Conservation (phyloP, 2,888 invertebrate species). For the Synanthedon formicaeformis region DNA sequence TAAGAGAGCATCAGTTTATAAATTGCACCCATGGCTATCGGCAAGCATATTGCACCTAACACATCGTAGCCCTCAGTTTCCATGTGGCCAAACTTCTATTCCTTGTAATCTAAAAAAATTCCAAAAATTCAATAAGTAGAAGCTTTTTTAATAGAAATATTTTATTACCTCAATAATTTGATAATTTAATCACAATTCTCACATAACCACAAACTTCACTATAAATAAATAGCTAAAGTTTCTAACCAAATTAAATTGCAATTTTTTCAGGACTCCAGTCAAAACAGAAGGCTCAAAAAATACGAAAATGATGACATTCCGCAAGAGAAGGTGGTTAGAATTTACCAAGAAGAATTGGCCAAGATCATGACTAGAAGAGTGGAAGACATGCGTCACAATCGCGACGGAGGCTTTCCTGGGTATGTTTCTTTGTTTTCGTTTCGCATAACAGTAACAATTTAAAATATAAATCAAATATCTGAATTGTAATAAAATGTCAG, state of each 20-base stretch:
- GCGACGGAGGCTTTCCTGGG: slow-evolving; percentile 85
- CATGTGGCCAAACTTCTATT: too few species aligned
- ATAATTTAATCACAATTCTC: too few species aligned
- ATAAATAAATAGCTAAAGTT: too few species aligned
- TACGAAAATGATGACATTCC: slow-evolving; percentile 95
- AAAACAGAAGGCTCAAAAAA: slow-evolving; percentile 83
- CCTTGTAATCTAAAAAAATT: too few species aligned
- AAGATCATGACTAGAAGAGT: slow-evolving; percentile 88
- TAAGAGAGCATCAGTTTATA: too few species aligned
- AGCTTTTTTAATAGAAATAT: too few species aligned
- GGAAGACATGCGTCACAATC: slow-evolving; percentile 79
- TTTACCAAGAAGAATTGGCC: slow-evolving; percentile 94
- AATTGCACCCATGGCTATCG: too few species aligned
- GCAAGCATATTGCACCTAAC: too few species aligned
- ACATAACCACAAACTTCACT: too few species aligned
- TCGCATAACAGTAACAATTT: not conserved
- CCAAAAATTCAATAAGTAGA: too few species aligned
- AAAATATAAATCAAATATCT: not conserved
- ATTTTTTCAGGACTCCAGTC: slow-evolving; percentile 71
- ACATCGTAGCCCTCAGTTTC: too few species aligned
- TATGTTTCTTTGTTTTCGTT: slow-evolving; percentile 42
- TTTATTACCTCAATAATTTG: too few species aligned
- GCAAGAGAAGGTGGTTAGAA: slow-evolving; percentile 94
- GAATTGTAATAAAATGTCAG: not conserved
- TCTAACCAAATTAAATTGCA: not conserved